Evolutionary conservation across 35 echinoderm and acorn worm species (phyloP), one percentile per base, ranked within the genome.

Genomic region (Lytechinus variegatus): DNA sequence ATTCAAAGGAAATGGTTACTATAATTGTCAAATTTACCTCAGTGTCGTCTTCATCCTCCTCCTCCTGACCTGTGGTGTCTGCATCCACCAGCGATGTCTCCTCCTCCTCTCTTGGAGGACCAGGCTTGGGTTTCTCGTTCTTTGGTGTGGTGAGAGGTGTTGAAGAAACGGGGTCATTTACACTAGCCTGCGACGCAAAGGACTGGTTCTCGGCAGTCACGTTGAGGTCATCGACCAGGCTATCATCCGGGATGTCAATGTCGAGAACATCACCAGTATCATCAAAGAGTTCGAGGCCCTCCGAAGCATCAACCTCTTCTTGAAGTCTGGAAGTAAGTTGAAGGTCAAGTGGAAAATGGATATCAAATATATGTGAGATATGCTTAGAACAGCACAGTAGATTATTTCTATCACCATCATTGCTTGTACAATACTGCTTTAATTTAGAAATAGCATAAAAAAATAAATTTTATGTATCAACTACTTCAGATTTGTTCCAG

Each of bases 251-350:
- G 9, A 93, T 27, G 24, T 93, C 92, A 0, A 93, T 54, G 92
- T 93, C 92, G 13, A 93, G 54, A 4, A 93, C 92, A 28, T 93
- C 92, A 57, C 29, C 55, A 6, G 92, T 55, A 27, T 57, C 53
- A 54, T 93, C 92, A 12, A 93, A 93, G 14, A 93, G 92, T 19
- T 93, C 92, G 9, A 93, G 12, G 52, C 92, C 92, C 92, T 93
- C 92, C 11, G 92, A 33, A 24, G 92, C 92, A 21, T 93, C 27
- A 21, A 54, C 88, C 11, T 90, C 10, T 52, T 28, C 88, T 14
- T 54, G 9, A 52, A 90, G 29, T 33, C 88, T 90, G 21, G 4
- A 33, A 52, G 10, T 10, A 52, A 33, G 24, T 12, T 28, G 28
- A 90, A 16, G 21, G 66, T 79, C n/a, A 79, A 79, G 5, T 6